Conservation (phyloP, 2,888 invertebrate genomes). For the Tetropium fuscum region DNA sequence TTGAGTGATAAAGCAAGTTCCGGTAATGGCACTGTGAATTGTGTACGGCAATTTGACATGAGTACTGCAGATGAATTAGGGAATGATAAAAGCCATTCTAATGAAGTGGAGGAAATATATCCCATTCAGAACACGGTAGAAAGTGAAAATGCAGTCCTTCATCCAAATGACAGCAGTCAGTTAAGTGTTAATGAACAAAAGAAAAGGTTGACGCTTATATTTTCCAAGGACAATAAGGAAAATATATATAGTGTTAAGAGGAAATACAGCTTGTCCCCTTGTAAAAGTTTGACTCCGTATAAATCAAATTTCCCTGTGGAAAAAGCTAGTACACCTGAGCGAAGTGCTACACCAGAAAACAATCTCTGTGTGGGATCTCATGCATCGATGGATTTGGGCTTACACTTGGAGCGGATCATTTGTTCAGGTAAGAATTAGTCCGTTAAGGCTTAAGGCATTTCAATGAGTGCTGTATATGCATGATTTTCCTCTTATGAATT, state of each 20-base stretch:
- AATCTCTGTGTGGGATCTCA: no score
- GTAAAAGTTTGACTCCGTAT: conserved; percentile 14
- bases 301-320: neutral
- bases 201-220: conserved; percentile 43
- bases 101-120: neutral
- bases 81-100: neutral
- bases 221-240: conserved; percentile 48
- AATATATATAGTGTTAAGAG: conserved; percentile 45
- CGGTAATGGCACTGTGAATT: neutral
- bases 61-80: neutral
- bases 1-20: neutral
- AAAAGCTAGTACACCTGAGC: neutral
- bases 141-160: neutral
- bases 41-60: neutral
- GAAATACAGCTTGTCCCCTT: conserved; percentile 44
- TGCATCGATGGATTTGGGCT: no score
- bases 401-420: no score
- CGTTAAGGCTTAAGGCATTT: no score
- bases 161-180: neutral
- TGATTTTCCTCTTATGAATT: no score
- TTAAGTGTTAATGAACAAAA: conserved; percentile 27
- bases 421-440: no score
- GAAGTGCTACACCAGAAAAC: neutral
- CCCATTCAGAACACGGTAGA: neutral
- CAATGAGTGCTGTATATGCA: no score